Conservation (phyloP, 2,797 vertebrate genomes). For the Psittacula echo region DNA sequence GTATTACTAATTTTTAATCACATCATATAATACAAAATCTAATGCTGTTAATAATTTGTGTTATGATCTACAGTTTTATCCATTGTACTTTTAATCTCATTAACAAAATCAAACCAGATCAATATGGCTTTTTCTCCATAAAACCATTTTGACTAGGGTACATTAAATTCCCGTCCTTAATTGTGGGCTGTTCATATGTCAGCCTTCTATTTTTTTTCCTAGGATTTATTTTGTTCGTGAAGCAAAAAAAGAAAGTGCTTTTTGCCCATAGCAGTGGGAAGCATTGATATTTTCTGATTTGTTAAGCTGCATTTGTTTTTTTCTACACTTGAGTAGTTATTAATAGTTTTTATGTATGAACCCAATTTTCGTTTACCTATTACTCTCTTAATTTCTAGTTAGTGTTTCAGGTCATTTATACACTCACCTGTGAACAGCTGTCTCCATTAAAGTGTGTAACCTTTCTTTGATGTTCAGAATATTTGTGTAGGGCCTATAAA, state of each 20-base stretch:
- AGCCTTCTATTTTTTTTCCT: not conserved
- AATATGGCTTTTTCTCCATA: not conserved
- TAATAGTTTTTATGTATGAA: not conserved
- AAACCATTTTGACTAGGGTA: not conserved
- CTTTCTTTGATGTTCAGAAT: not conserved
- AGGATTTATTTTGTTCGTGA: not conserved
- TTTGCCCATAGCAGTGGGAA: not conserved
- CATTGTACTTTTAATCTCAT: fast-evolving
- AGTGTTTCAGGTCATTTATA: not conserved
- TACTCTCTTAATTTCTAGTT: not conserved
- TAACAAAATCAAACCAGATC: not conserved
- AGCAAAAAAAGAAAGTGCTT: not conserved
- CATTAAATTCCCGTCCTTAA: not conserved
- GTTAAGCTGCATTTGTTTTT: not conserved
- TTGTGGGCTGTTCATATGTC: not conserved
- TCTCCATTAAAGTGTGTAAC: not conserved
- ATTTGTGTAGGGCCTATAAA: not conserved
- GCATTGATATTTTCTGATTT: not conserved
- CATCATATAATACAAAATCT: not conserved
- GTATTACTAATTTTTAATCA: not conserved
- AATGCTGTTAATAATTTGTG: not conserved
- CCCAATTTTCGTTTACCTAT: not conserved
- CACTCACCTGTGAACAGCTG: not conserved
- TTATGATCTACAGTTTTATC: not conserved
- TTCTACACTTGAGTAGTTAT: not conserved